Percentiles rank a stretch among this genome's conserved stretches.
These are phyloP conservation scores for Homarus americanus DNA, from an alignment of 1,140 invertebrate species.

Conservation along the genomic window DNA sequence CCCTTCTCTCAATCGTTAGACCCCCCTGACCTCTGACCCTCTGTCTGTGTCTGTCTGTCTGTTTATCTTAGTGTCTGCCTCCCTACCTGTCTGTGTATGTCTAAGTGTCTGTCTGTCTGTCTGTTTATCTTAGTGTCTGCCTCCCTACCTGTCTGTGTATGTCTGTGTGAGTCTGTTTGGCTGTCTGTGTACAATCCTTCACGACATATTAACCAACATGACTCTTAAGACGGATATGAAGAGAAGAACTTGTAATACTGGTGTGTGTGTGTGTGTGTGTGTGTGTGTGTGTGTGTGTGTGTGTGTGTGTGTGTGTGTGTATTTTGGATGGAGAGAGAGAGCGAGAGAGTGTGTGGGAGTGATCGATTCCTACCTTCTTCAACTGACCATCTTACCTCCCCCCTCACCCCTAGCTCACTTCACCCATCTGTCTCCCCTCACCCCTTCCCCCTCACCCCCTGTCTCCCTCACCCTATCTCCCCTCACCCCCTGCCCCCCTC, in stretches of 20 bases:
- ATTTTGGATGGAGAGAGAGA: not conserved
- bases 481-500: not conserved
- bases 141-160: too few species aligned
- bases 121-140: too few species aligned
- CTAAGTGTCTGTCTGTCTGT: too few species aligned
- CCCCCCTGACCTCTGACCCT: too few species aligned
- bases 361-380: not conserved
- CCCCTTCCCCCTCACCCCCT: not conserved
- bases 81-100: too few species aligned
- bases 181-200: too few species aligned
- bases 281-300: not conserved
- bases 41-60: too few species aligned
- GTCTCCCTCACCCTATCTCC: not conserved
- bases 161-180: too few species aligned
- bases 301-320: constrained; percentile 18
- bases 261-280: not conserved
- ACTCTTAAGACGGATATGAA: too few species aligned
- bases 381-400: not conserved
- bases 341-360: constrained; percentile 3
- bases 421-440: not conserved
- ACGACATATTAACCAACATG: too few species aligned
- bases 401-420: not conserved
- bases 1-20: too few species aligned
- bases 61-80: too few species aligned
- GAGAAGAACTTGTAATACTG: not conserved